phyloP scores from a whole-genome alignment of 2,797 vertebrate species.

The Meriones psammophilus region DNA sequence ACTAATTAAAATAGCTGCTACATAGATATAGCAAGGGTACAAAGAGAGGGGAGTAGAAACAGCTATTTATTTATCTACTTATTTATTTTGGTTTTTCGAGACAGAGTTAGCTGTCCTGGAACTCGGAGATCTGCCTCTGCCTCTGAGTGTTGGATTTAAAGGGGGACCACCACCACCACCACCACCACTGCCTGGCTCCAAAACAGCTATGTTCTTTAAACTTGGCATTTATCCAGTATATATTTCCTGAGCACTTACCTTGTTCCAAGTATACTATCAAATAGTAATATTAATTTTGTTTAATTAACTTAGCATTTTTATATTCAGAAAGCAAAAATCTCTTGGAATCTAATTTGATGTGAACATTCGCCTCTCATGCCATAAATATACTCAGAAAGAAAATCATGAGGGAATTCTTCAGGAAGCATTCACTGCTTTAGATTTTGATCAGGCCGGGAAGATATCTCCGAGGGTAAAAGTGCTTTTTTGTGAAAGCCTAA shows the following conservation, averaged over 20 bases:
- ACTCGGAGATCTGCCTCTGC: background rate
- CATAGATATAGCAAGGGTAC: background rate
- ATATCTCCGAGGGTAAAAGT: background rate
- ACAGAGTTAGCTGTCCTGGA: background rate
- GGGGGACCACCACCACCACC: no score
- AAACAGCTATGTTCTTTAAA: constrained; percentile 32
- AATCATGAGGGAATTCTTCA: background rate
- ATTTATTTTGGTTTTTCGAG: background rate
- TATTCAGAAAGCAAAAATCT: constrained; percentile 2
- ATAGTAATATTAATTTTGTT: background rate
- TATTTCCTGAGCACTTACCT: constrained; percentile 29
- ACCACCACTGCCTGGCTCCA: background rate
- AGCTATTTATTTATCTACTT: background rate
- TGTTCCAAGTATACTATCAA: constrained; percentile 24
- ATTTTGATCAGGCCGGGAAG: background rate
- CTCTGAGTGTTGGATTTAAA: background rate
- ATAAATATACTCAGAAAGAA: constrained; percentile 47
- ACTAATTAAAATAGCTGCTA: background rate
- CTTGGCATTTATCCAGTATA: background rate
- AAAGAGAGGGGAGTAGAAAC: background rate
- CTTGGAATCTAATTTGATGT: background rate
- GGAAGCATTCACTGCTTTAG: constrained; percentile 12
- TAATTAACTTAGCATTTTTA: background rate
- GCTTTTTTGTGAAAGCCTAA: background rate
- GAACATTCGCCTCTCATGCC: background rate